Evolutionary conservation across 2,888 invertebrate species (phyloP).

Genomic region (Machimus atricapillus): DNA sequence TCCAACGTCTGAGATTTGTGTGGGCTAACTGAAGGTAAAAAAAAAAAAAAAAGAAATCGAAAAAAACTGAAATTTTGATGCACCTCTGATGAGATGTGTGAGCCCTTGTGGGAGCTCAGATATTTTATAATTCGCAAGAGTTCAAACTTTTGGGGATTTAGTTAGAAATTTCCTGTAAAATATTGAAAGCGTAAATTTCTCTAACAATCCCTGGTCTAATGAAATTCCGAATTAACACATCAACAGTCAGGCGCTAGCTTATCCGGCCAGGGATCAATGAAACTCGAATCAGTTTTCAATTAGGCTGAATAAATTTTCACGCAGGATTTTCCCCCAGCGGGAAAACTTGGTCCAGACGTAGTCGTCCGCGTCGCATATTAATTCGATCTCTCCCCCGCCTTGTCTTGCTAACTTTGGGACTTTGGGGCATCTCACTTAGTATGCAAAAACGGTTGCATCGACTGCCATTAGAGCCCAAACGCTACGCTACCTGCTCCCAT

Average conservation of each 20-base stretch:
- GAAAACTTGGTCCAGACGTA: not conserved
- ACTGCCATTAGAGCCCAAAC: not conserved
- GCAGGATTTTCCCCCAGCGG: not conserved
- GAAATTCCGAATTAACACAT: not conserved
- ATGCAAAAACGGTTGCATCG: conserved; percentile 14
- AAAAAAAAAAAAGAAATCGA: not conserved
- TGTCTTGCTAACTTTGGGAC: not conserved
- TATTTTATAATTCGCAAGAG: not conserved
- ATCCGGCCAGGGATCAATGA: not conserved
- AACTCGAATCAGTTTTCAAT: conserved; percentile 7
- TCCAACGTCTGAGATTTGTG: not conserved
- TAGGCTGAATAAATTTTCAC: not conserved
- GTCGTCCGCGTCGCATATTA: not conserved
- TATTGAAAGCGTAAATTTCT: not conserved
- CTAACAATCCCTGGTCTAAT: not conserved
- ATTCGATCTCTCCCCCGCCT: not conserved
- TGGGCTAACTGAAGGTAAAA: not conserved
- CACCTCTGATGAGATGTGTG: not conserved
- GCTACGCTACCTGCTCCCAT: not conserved
- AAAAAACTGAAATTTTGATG: not conserved
- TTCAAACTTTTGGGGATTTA: not conserved
- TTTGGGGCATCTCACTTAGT: not conserved
- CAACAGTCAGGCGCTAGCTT: not conserved
- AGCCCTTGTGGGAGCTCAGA: not conserved
- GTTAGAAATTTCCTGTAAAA: not conserved